Base-by-base conservation (phyloP, 2,888 invertebrate genomes). In the Drosophila falleni region DNA sequence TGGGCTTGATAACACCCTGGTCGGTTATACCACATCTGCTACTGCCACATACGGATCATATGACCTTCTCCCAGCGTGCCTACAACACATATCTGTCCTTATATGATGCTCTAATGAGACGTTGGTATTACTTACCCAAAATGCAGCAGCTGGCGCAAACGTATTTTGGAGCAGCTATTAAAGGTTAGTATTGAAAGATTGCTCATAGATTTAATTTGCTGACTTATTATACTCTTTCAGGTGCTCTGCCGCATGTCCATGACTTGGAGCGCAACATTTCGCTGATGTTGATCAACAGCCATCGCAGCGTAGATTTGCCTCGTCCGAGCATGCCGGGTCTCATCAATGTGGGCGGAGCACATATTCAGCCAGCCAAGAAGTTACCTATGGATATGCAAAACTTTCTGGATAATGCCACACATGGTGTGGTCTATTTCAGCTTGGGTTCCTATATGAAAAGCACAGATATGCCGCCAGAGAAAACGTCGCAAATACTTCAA, bases 221-320 rank as follows among this genome's bases (percentile, higher is more conserved):
- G 0, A 51, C 9, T 5, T 19, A 19, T 0, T 0, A n/a, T 29
- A 5, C 19, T 3, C 1, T 49, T 63, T 10, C 3, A 91, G 91
- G 88, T 39, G 77, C 90, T 0, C 59, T 93, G 9, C 94, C 94
- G 0, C 83, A 92, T 5, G 84, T 94, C 1, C 85, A 90, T 1
- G 92, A 94, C 11, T 67, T 94, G 41, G 93, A 94, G 74, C 92
- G 91, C 11, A 93, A 93, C 51, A 92, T 94, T 8, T 93, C 94
- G 0, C 60, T 94, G 33, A 91, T 94, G 64, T 74, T 94, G 37
- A 90, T 93, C 2, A 94, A 94, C 80, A 93, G 93, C 10, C 94
- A 94, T 89, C 92, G 93, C 47, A 92, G 93, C 49, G 78, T 94
- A n/a, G 92, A 93, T 53, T 89, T 93, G 4, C 92, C 93, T 0